Percentiles rank a stretch among this genome's conserved stretches.
phyloP scores from a whole-genome alignment of 2,113 vertebrate genomes.

The Haliaeetus leucogaster region DNA sequence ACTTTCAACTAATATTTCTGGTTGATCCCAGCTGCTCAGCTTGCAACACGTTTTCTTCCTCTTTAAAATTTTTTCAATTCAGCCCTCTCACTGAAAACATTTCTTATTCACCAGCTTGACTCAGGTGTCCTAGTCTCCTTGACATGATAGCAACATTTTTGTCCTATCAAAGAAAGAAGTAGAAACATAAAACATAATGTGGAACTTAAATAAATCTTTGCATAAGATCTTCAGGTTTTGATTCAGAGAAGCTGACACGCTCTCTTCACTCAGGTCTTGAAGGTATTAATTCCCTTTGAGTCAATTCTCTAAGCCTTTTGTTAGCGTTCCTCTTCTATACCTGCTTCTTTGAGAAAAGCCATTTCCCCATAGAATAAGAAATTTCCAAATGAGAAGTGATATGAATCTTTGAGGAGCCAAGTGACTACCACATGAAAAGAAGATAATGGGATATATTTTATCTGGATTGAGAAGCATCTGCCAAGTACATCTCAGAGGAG shows the following conservation, averaged over 20 bases:
- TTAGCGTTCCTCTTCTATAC: neutral
- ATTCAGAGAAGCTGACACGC: neutral
- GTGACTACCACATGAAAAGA: neutral
- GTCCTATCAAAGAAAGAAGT: neutral
- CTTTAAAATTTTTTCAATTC: neutral
- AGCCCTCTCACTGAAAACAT: neutral
- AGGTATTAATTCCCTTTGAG: neutral
- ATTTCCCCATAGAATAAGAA: conserved; percentile 1
- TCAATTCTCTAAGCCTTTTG: conserved; percentile 3
- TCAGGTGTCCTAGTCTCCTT: neutral
- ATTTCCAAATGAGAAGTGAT: conserved; percentile 21
- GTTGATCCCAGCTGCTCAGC: neutral
- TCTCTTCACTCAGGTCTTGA: neutral
- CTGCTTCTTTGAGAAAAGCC: neutral
- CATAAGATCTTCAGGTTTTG: neutral
- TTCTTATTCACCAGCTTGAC: neutral
- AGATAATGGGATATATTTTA: conserved; percentile 52
- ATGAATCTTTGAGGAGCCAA: conserved; percentile 11
- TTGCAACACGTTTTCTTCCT: neutral
- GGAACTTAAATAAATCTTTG: neutral
- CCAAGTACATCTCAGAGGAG: conserved; percentile 40
- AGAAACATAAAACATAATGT: neutral
- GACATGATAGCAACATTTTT: neutral
- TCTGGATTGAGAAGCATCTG: conserved; percentile 45
- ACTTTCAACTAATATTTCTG: neutral